A percentile compares a stretch with the other conserved stretches of the same genome.
Evolutionary conservation across 1,140 invertebrate genomes (phyloP).

Genomic region (Eumeta japonica): DNA sequence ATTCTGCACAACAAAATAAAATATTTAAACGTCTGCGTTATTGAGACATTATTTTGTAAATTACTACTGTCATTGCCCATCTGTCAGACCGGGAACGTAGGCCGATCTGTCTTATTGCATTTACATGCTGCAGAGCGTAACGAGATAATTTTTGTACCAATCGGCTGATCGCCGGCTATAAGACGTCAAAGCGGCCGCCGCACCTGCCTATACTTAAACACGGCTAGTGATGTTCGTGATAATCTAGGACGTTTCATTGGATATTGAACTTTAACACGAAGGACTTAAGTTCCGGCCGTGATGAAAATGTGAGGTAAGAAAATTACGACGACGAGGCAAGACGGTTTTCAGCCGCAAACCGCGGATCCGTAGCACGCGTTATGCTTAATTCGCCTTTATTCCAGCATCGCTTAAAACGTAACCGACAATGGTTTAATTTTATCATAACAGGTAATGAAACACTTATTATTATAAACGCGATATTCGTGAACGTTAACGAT

Average conservation of each 20-base stretch:
- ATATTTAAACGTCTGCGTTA: no score
- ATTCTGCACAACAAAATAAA: no score
- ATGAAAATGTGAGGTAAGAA: no score
- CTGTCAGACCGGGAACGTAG: no score
- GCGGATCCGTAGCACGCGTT: slow-evolving; percentile 27
- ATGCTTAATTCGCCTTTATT: slow-evolving; percentile 6
- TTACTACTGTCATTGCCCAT: not conserved
- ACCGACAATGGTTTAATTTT: not conserved
- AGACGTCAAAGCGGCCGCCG: slow-evolving; percentile 28
- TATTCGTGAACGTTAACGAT: not conserved
- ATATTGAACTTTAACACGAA: slow-evolving; percentile 1
- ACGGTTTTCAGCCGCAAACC: slow-evolving; percentile 33
- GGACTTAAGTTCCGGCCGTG: slow-evolving; percentile 20
- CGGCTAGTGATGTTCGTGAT: slow-evolving; percentile 23
- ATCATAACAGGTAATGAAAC: not conserved
- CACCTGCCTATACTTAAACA: slow-evolving; percentile 34
- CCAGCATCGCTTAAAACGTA: not conserved
- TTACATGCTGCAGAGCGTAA: slow-evolving; percentile 18
- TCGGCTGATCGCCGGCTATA: slow-evolving; percentile 25
- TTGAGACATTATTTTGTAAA: not conserved
- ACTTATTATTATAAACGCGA: not conserved
- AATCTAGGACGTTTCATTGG: not conserved
- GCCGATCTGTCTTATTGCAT: no score
- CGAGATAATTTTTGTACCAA: slow-evolving; percentile 38
- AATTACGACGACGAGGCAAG: no score